These are phyloP conservation scores for Mythimna loreyi DNA, from an alignment of 2,888 invertebrate genomes.

Conservation along the genomic window DNA sequence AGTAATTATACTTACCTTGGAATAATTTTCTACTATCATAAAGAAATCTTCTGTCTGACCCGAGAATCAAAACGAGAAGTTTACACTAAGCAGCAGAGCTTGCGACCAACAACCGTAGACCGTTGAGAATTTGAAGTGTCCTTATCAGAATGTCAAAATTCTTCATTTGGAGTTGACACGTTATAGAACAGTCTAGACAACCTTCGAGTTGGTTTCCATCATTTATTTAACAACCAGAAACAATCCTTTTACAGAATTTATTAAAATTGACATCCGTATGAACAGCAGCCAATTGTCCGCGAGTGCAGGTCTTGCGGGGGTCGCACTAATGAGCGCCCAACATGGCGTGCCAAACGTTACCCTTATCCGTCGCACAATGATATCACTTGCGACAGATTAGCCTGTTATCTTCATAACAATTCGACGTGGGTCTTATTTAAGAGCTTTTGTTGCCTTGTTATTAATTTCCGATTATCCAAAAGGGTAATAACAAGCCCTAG, in stretches of 20 bases:
- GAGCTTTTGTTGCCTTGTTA: conserved; percentile 4
- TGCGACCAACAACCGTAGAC: no score
- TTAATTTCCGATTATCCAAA: not conserved
- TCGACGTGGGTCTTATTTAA: not conserved
- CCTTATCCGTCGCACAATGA: conserved; percentile 29
- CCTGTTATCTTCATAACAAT: not conserved
- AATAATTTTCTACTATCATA: no score
- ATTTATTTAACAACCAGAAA: not conserved
- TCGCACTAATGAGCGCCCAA: conserved; percentile 41
- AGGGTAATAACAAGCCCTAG: no score
- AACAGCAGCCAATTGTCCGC: not conserved
- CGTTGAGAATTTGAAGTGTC: no score
- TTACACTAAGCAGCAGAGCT: not conserved
- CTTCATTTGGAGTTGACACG: no score
- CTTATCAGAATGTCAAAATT: not conserved
- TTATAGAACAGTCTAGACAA: no score
- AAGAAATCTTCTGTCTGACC: no score
- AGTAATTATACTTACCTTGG: no score
- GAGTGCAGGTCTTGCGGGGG: conserved; percentile 33
- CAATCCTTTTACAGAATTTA: not conserved
- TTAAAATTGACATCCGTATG: conserved; percentile 9
- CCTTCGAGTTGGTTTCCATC: no score
- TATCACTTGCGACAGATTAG: conserved; percentile 24
- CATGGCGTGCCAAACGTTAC: conserved; percentile 48
- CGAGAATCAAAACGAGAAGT: not conserved